Conservation (phyloP, 2,888 invertebrate species). For the Epsilonema sp. region DNA sequence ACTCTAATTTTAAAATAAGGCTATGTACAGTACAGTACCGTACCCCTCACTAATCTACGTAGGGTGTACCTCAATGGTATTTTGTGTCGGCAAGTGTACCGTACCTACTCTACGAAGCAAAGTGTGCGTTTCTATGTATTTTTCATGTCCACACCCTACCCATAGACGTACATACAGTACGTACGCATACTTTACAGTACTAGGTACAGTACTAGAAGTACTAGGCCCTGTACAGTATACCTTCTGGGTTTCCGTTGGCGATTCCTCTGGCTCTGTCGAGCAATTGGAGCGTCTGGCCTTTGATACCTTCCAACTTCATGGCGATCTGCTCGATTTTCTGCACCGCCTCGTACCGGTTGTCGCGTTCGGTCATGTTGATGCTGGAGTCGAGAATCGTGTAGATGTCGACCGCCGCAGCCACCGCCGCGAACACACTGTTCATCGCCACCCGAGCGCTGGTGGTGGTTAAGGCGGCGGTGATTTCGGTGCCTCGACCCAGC, state of each 20-base stretch:
- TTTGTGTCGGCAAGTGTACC: too few species aligned
- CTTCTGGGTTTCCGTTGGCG: neutral
- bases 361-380: neutral
- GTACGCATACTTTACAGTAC: too few species aligned
- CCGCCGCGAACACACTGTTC: neutral
- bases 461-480: neutral
- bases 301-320: neutral
- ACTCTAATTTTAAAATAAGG: too few species aligned
- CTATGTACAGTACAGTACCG: too few species aligned
- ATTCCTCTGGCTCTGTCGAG: neutral
- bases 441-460: neutral
- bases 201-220: too few species aligned
- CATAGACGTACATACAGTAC: too few species aligned
- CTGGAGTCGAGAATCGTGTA: neutral
- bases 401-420: conserved; percentile 1
- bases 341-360: neutral
- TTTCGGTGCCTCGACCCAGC: neutral
- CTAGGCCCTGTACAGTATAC: too few species aligned
- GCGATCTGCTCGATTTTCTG: neutral
- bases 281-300: neutral
- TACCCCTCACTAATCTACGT: too few species aligned
- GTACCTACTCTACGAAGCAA: too few species aligned
- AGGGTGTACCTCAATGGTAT: too few species aligned
- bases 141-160: too few species aligned
- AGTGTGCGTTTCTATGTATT: too few species aligned